Conservation (phyloP, 2,888 invertebrate species). For the Oscheius onirici region DNA sequence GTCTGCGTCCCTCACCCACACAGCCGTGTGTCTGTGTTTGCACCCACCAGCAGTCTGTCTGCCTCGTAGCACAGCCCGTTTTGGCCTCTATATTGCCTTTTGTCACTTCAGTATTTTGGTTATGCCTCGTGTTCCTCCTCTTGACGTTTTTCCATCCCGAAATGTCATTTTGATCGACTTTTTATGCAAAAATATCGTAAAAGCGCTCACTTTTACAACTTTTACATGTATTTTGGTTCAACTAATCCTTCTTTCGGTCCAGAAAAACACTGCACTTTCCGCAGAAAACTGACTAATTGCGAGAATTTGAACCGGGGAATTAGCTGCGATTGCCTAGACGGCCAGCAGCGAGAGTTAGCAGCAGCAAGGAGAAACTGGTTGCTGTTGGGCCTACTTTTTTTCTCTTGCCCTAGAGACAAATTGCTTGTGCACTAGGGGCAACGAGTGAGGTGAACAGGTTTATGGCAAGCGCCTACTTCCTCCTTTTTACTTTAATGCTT, state of each 20-base stretch:
- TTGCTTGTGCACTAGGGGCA: conserved; percentile 19
- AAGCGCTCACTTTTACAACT: no score
- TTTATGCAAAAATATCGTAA: no score
- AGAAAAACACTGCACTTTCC: no score
- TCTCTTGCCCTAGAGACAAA: conserved; percentile 3
- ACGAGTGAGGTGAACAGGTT: conserved; percentile 13
- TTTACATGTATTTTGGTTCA: no score
- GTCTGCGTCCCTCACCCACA: background rate
- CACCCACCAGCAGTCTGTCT: background rate
- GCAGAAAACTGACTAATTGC: no score
- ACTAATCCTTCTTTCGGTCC: no score
- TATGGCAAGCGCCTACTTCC: background rate
- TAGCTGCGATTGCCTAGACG: no score
- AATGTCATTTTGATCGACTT: no score
- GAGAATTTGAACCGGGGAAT: no score
- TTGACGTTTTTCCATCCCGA: background rate
- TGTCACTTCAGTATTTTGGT: conserved; percentile 8
- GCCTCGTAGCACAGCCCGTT: background rate
- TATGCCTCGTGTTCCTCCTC: background rate
- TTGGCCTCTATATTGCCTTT: conserved; percentile 4
- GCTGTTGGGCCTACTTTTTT: conserved; percentile 3
- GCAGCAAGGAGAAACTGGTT: conserved; percentile 11
- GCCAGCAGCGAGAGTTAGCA: background rate
- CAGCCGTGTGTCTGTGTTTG: conserved; percentile 9
- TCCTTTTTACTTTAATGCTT: background rate